phyloP scores from a whole-genome alignment of 1,140 invertebrate species.

The Ostrea edulis region DNA sequence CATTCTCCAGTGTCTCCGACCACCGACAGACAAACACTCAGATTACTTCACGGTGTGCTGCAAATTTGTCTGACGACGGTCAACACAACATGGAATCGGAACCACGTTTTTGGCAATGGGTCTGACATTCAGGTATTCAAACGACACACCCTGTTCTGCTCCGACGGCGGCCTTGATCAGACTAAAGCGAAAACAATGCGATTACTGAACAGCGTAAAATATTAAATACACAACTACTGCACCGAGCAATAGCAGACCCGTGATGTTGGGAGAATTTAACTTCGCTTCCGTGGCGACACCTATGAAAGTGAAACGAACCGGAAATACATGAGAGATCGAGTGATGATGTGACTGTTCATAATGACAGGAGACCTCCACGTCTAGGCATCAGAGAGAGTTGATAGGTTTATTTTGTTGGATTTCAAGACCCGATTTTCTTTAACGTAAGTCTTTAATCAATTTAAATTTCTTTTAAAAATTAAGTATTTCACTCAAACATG shows the following conservation, averaged over 20 bases:
- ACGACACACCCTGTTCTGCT: background rate
- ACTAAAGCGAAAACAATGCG: background rate
- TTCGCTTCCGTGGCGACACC: background rate
- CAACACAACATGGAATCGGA: background rate
- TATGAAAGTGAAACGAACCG: constrained; percentile 25
- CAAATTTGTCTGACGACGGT: background rate
- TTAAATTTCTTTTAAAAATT: no score
- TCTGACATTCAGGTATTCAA: background rate
- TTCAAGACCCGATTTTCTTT: no score
- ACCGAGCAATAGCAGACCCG: background rate
- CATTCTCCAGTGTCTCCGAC: background rate
- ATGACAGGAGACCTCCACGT: background rate
- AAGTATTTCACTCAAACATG: no score
- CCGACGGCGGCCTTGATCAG: background rate
- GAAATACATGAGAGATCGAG: background rate
- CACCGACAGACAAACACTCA: background rate
- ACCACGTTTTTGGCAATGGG: background rate
- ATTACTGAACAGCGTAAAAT: background rate
- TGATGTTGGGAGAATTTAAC: background rate
- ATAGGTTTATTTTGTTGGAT: no score
- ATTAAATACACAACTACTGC: background rate
- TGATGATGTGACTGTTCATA: background rate
- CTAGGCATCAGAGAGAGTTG: no score
- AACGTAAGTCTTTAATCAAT: no score
- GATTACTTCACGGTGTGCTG: background rate